Evolutionary conservation across 2,113 vertebrate genomes (phyloP).

Genomic region (Taxidea taxus): DNA sequence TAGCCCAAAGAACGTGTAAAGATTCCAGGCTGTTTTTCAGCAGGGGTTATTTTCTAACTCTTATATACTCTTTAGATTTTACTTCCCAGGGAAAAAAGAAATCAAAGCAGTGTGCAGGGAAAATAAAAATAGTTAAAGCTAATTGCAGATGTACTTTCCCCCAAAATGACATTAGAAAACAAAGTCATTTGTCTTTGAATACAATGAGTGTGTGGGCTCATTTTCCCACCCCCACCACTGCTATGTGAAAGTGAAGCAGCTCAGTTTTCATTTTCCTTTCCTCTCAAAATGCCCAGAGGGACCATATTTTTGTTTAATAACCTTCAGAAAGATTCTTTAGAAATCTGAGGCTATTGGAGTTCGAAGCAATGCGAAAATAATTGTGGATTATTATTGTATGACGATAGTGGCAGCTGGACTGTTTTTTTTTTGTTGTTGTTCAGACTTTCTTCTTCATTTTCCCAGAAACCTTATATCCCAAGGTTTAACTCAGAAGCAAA

Average conservation of each 20-base stretch:
- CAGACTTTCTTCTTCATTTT: conserved; percentile 62
- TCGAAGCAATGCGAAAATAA: conserved; percentile 66
- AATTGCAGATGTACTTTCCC: conserved; percentile 26
- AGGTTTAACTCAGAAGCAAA: conserved; percentile 64
- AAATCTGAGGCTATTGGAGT: conserved; percentile 67
- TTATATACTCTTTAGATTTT: conserved; percentile 26
- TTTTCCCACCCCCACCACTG: neutral
- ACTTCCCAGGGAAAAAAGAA: neutral
- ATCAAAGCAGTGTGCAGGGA: neutral
- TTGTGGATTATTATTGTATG: conserved; percentile 71
- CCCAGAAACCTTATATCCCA: conserved; percentile 70
- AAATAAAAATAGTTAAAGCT: conserved; percentile 44
- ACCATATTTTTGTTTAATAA: conserved; percentile 69
- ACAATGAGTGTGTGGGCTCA: conserved; percentile 37
- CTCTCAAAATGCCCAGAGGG: conserved; percentile 63
- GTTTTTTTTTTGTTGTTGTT: conserved; percentile 49
- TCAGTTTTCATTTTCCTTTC: conserved; percentile 66
- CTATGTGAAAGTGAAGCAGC: conserved; percentile 32
- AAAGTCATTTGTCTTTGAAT: conserved; percentile 55
- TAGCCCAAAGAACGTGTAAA: neutral
- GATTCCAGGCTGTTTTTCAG: neutral
- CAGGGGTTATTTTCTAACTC: conserved; percentile 9
- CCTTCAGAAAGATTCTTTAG: conserved; percentile 66
- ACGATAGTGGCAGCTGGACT: conserved; percentile 56
- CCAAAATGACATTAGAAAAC: conserved; percentile 42